Conservation (phyloP, 2,888 invertebrate species). For the Xestia c-nigrum region DNA sequence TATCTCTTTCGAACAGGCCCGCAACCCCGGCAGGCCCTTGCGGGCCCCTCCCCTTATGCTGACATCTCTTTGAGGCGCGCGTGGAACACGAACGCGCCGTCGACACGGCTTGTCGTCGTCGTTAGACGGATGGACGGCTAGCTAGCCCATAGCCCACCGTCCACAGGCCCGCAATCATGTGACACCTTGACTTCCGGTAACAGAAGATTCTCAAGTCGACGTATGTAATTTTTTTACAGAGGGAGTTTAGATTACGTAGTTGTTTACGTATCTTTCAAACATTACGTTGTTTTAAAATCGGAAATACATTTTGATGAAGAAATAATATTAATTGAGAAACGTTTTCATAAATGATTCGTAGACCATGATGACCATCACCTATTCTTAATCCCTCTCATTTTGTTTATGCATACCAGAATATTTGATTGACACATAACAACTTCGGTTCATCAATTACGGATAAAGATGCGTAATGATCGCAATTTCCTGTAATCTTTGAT, state of each 20-base stretch:
- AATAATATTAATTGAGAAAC: background rate
- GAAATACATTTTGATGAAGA: background rate
- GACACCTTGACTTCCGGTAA: background rate
- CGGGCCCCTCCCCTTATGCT: no score
- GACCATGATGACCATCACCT: background rate
- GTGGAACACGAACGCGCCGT: no score
- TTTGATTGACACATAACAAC: constrained; percentile 34
- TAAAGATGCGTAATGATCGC: constrained; percentile 9
- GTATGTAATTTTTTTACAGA: background rate
- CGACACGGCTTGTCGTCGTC: no score
- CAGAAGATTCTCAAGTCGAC: background rate
- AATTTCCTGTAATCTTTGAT: constrained; percentile 28
- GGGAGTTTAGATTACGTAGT: background rate
- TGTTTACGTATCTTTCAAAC: background rate
- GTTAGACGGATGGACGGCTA: no score
- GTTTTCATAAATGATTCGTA: background rate
- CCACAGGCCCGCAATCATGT: no score
- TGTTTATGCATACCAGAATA: constrained; percentile 17
- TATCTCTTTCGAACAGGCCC: no score
- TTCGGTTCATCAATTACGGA: constrained; percentile 10
- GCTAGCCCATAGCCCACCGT: no score
- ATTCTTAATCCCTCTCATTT: constrained; percentile 11
- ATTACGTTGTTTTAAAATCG: background rate
- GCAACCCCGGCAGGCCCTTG: no score
- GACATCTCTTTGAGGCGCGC: no score